A percentile compares a stretch with the other conserved stretches of the same genome.
Conservation (phyloP, 2,888 invertebrate genomes). For the Rhagium mordax region DNA sequence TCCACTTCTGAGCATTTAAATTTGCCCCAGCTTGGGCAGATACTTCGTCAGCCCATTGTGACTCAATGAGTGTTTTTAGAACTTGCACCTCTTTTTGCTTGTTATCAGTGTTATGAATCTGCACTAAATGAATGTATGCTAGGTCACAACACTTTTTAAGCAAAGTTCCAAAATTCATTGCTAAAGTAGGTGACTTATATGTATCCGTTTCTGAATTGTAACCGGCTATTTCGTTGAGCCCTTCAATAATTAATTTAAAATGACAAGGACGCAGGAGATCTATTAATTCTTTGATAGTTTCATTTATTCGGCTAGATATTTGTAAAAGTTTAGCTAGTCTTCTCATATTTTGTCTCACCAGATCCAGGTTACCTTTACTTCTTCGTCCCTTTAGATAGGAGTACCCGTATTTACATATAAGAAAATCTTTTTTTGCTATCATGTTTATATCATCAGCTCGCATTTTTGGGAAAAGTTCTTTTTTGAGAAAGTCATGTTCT, state of each 20-base stretch:
- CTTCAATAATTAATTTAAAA: background rate
- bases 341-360: conserved; percentile 43
- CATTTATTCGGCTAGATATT: background rate
- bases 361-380: conserved; percentile 46
- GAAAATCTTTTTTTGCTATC: too few species aligned
- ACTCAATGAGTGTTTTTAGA: conserved; percentile 51
- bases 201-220: too few species aligned
- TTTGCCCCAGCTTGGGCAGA: conserved; percentile 52
- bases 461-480: conserved; percentile 43
- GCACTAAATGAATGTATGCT: conserved; percentile 1
- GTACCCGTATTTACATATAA: conserved; percentile 45
- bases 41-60: conserved; percentile 55
- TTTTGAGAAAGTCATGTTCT: conserved; percentile 41
- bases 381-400: conserved; percentile 47
- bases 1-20: conserved; percentile 40
- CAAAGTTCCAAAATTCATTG: too few species aligned
- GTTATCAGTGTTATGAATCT: background rate
- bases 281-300: background rate
- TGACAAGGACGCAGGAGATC: background rate
- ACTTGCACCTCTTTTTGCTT: conserved; percentile 34
- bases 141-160: conserved; percentile 15
- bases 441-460: conserved; percentile 39
- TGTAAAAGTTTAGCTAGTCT: conserved; percentile 20
- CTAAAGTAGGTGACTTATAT: too few species aligned
- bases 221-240: too few species aligned